Evolutionary conservation across 2,888 invertebrate species (phyloP).

Genomic region (Drosophila anomalipes): DNA sequence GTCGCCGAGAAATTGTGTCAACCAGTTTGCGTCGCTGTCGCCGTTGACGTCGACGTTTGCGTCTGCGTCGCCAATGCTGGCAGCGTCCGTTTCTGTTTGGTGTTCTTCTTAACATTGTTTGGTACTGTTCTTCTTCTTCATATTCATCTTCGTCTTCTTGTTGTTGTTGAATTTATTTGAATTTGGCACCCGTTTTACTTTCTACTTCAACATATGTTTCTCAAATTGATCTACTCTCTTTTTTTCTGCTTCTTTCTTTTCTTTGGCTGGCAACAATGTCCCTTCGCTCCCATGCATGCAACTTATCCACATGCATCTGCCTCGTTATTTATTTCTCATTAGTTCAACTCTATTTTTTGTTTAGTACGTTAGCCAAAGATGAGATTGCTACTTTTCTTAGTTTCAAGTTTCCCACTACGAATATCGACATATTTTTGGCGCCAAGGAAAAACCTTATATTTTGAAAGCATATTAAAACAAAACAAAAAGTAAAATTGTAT

Average conservation of each 20-base stretch:
- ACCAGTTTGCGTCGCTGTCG: conserved; percentile 64
- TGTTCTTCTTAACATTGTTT: conserved; percentile 48
- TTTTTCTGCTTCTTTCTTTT: background rate
- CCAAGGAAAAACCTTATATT: background rate
- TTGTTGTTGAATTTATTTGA: conserved; percentile 51
- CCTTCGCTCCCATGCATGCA: conserved; percentile 1
- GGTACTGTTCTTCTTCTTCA: conserved; percentile 17
- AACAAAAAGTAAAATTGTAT: background rate
- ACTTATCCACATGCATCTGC: background rate
- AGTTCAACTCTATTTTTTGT: background rate
- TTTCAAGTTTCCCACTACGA: background rate
- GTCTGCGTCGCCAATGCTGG: conserved; percentile 25
- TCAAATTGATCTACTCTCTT: background rate
- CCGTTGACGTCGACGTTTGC: background rate
- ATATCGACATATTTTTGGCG: background rate
- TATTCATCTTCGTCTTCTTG: conserved; percentile 13
- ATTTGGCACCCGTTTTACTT: conserved; percentile 69
- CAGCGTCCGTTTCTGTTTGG: conserved; percentile 35
- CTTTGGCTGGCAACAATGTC: background rate
- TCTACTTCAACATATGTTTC: conserved; percentile 30
- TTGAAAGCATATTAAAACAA: background rate
- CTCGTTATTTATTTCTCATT: background rate
- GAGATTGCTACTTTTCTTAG: background rate
- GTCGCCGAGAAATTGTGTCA: conserved; percentile 80
- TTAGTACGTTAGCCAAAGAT: background rate